Percentiles rank a stretch among this genome's conserved stretches.
Conservation (phyloP, 35 echinoderm and acorn worm species). For the Holothuria glaberrima region DNA sequence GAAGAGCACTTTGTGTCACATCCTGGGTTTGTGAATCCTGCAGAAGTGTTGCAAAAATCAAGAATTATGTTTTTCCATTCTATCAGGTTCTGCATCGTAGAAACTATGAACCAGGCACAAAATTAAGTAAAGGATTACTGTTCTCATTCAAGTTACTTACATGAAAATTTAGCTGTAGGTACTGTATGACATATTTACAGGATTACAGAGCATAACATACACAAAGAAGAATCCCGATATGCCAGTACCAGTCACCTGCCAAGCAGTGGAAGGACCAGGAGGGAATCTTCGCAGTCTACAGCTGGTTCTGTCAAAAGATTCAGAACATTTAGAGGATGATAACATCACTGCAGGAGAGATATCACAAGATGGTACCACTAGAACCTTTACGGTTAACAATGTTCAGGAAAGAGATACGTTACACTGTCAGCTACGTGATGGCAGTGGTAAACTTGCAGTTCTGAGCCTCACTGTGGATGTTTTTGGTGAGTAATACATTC, state of each 20-base stretch:
- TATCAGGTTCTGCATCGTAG: too few species aligned
- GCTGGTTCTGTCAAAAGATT: not conserved
- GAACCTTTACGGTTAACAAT: not conserved
- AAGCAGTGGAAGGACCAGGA: constrained; percentile 3
- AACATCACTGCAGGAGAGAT: not conserved
- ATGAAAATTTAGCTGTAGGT: too few species aligned
- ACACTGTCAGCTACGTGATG: not conserved
- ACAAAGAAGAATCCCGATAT: constrained; percentile 3
- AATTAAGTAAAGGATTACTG: too few species aligned
- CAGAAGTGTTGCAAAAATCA: too few species aligned
- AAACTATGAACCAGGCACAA: too few species aligned
- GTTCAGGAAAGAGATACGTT: not conserved
- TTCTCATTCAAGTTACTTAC: too few species aligned
- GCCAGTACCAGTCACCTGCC: not conserved
- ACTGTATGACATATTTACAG: too few species aligned
- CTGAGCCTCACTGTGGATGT: not conserved
- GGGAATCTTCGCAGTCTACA: not conserved
- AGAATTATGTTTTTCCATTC: too few species aligned
- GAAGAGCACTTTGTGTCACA: too few species aligned
- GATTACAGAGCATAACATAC: not conserved
- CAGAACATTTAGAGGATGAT: too few species aligned
- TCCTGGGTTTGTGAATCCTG: too few species aligned
- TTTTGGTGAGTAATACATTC: not conserved
- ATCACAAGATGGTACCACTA: not conserved
- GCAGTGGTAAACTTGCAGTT: not conserved